A percentile compares a stretch with the other conserved stretches of the same genome.
Conservation (phyloP, 2,888 invertebrate species). For the Drosophila ustulata region DNA sequence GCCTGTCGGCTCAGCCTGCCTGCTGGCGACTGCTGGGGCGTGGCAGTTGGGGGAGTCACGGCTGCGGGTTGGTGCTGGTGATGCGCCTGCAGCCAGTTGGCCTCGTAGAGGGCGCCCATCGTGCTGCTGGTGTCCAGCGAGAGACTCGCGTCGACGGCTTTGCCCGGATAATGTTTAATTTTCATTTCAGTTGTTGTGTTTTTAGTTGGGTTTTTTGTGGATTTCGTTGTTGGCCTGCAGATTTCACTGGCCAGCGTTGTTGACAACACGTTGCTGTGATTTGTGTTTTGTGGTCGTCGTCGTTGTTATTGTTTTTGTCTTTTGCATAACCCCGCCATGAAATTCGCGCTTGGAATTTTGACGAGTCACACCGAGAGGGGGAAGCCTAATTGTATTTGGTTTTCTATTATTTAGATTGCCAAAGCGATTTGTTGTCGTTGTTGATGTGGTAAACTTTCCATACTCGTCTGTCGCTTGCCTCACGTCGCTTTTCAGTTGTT, state of each 20-base stretch:
- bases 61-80: constrained; percentile 47
- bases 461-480: constrained; percentile 49
- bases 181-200: constrained; percentile 87
- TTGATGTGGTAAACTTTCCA: constrained; percentile 66
- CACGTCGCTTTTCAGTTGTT: constrained; percentile 35
- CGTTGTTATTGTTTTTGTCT: constrained; percentile 31
- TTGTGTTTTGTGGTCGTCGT: constrained; percentile 46
- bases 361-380: constrained; percentile 61
- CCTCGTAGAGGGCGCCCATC: constrained; percentile 92
- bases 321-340: constrained; percentile 70
- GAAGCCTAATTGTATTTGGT: constrained; percentile 61
- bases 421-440: constrained; percentile 45
- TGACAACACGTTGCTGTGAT: constrained; percentile 58
- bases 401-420: constrained; percentile 70
- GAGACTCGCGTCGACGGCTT: constrained; percentile 90
- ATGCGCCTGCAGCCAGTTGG: constrained; percentile 93
- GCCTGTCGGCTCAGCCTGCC: constrained; percentile 52
- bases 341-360: constrained; percentile 76
- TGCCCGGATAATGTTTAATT: constrained; percentile 93
- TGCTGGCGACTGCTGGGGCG: background rate
- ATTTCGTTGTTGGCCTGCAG: constrained; percentile 26
- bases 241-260: constrained; percentile 58
- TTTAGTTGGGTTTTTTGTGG: constrained; percentile 15
- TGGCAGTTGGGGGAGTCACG: background rate
- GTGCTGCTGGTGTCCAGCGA: constrained; percentile 90